Evolutionary conservation across 2,113 vertebrate species (phyloP).

Genomic region (Pachypanchax playfairii): DNA sequence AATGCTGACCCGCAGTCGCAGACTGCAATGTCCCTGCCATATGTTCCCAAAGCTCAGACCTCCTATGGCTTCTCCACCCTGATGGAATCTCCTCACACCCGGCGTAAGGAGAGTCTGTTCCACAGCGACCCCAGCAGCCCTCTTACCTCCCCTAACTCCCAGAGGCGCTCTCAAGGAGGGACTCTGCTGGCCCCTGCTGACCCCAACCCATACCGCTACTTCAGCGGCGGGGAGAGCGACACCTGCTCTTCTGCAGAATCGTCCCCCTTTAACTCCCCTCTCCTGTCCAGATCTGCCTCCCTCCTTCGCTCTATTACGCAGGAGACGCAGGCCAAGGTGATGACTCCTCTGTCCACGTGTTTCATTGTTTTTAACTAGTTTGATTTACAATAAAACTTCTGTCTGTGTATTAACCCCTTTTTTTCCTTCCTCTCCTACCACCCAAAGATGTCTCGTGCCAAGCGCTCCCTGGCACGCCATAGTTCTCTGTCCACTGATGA

Average conservation of each 20-base stretch:
- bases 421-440: slow-evolving; percentile 6
- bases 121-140: slow-evolving; percentile 92
- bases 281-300: slow-evolving; percentile 92
- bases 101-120: slow-evolving; percentile 94
- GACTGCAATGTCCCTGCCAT: slow-evolving; percentile 91
- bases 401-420: background rate
- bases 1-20: slow-evolving; percentile 89
- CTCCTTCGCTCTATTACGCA: slow-evolving; percentile 91
- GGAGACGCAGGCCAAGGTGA: slow-evolving; percentile 90
- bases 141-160: slow-evolving; percentile 85
- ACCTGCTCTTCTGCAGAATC: slow-evolving; percentile 95
- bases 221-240: slow-evolving; percentile 94
- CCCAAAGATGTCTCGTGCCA: slow-evolving; percentile 88
- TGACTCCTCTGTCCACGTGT: background rate
- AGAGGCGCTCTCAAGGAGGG: slow-evolving; percentile 80
- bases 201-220: slow-evolving; percentile 89
- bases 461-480: slow-evolving; percentile 88
- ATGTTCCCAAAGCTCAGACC: slow-evolving; percentile 94
- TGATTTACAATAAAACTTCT: too few relatives aligned
- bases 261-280: slow-evolving; percentile 90
- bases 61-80: slow-evolving; percentile 93
- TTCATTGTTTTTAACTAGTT: too few relatives aligned
- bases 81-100: slow-evolving; percentile 93
- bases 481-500: slow-evolving; percentile 94
- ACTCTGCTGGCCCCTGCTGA: slow-evolving; percentile 79